phyloP scores from a whole-genome alignment of 37 sponge, comb jelly and placozoan species.

The Trichoplax adhaerens region DNA sequence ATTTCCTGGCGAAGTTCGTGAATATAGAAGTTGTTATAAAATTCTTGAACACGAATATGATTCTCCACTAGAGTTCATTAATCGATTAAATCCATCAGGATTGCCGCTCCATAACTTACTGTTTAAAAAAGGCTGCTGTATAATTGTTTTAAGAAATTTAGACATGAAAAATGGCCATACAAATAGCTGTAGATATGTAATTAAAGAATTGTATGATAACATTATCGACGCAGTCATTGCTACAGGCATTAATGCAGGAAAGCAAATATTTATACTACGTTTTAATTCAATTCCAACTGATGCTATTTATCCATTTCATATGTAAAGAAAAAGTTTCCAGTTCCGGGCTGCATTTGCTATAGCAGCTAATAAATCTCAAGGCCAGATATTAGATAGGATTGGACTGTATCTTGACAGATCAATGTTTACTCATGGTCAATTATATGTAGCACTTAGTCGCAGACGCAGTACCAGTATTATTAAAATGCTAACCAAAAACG shows the following conservation, averaged over 20 bases:
- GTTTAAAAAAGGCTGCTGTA: conserved; percentile 5
- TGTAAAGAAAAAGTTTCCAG: conserved; percentile 8
- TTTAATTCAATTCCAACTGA: conserved; percentile 25
- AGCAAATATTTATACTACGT: conserved; percentile 5
- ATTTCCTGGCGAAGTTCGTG: no score
- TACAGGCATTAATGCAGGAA: neutral
- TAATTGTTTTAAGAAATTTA: neutral
- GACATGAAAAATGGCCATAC: neutral
- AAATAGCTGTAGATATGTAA: neutral
- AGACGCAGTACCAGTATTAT: no score
- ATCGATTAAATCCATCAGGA: conserved; percentile 21
- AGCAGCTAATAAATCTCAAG: conserved; percentile 26
- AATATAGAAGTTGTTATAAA: neutral
- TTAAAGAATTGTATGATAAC: neutral
- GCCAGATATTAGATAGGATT: conserved; percentile 16
- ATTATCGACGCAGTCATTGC: conserved; percentile 12
- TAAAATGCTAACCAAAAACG: no score
- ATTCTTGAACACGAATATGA: neutral
- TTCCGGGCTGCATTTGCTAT: conserved; percentile 18
- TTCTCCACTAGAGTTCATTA: conserved; percentile 9
- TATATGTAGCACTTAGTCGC: conserved; percentile 4
- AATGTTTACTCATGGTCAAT: conserved; percentile 12
- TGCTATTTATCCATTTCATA: conserved; percentile 8
- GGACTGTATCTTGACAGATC: conserved; percentile 1
- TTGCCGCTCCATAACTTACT: conserved; percentile 11